Conservation (phyloP, 2,888 invertebrate species). For the Ceratothoa steindachneri region DNA sequence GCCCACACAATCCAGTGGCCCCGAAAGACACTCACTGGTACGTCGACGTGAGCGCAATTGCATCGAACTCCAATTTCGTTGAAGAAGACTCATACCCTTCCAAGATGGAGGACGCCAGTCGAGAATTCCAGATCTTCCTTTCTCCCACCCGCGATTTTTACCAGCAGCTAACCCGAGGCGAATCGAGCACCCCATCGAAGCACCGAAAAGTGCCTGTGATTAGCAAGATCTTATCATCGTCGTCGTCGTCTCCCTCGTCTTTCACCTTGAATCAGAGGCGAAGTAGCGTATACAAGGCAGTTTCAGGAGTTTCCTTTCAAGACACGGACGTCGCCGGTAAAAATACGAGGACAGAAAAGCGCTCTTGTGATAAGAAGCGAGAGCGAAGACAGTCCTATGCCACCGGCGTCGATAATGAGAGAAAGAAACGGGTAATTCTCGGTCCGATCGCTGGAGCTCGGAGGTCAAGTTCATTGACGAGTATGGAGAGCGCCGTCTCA, state of each 20-base stretch:
- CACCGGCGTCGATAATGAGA: background rate
- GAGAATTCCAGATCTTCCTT: conserved; percentile 36
- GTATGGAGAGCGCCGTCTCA: conserved; percentile 16
- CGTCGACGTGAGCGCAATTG: no score
- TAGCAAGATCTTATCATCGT: conserved; percentile 23
- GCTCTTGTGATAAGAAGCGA: conserved; percentile 2
- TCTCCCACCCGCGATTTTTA: conserved; percentile 21
- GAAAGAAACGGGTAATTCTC: conserved; percentile 15
- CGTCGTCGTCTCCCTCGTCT: conserved; percentile 23
- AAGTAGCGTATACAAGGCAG: conserved; percentile 39
- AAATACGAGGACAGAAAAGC: conserved; percentile 14
- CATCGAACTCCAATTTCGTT: no score
- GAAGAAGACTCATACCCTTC: no score
- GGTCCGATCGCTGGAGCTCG: conserved; percentile 16
- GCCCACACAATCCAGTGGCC: no score
- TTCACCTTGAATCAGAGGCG: conserved; percentile 40
- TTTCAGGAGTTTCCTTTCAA: conserved; percentile 42
- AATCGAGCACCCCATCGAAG: background rate
- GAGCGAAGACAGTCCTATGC: conserved; percentile 3
- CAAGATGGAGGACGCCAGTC: conserved; percentile 32
- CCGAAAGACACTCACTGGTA: no score
- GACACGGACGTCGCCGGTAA: conserved; percentile 37
- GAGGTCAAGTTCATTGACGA: conserved; percentile 25
- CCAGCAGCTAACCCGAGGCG: background rate
- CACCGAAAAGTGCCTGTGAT: conserved; percentile 38